Percentiles rank a stretch among this genome's conserved stretches.
These are phyloP conservation scores for Ariolimax columbianus DNA, from an alignment of 2,888 invertebrate genomes.

Conservation along the genomic window DNA sequence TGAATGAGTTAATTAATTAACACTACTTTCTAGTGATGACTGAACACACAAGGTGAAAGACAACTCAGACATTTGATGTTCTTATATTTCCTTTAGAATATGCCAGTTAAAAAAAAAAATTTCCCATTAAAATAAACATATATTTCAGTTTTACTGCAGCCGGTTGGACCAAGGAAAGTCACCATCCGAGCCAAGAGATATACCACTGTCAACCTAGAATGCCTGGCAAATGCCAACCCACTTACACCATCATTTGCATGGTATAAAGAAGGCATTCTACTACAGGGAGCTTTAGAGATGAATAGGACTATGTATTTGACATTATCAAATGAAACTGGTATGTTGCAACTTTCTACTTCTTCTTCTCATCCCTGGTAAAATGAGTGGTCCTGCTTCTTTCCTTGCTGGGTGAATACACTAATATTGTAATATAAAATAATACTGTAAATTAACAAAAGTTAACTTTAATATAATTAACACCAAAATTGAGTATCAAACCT, in stretches of 20 bases:
- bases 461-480: no score
- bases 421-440: no score
- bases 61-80: no score
- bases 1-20: no score
- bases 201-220: conserved; percentile 26
- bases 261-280: background rate
- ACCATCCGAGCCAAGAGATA: background rate
- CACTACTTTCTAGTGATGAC: no score
- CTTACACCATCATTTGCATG: conserved; percentile 37
- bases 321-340: conserved; percentile 8
- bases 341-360: background rate
- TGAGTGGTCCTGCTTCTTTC: no score
- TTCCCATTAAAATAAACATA: background rate
- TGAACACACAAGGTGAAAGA: no score
- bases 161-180: background rate
- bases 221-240: conserved; percentile 44
- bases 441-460: no score
- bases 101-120: background rate
- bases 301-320: background rate
- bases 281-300: background rate
- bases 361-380: no score
- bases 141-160: conserved; percentile 14
- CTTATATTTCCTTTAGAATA: no score
- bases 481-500: no score
- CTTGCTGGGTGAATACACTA: no score